Evolutionary conservation across 2,113 vertebrate genomes (phyloP), one percentile per base, ranked within the genome.

Genomic region (Ceuthmochares aereus): DNA sequence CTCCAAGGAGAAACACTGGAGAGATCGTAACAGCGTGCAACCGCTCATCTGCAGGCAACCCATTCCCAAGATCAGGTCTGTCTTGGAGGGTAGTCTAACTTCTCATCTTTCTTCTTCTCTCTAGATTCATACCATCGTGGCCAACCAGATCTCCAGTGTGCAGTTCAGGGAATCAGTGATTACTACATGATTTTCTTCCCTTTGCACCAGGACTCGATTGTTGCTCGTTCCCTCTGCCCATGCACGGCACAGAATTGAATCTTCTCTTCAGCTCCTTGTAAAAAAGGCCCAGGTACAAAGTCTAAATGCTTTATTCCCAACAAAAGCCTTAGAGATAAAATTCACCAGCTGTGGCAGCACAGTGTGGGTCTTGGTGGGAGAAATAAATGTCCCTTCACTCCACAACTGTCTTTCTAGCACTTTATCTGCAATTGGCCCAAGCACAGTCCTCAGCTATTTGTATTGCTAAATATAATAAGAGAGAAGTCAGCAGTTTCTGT

Each of bases 251-350:
- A 81, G 93, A 97, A 97, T 94, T 90, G 95, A 95, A 95, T 97
- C 93, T 95, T 94, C 94, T 93, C 72, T 85, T 87, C 29, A 43
- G 80, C 63, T 95, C 47, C 90, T 85, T 80, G 88, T 93, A 96
- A 96, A 83, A 83, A 87, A 90, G 95, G 86, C 73, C 93, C 87
- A 79, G 91, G 84, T 76, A 90, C 91, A 94, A 94, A 96, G 88
- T 96, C 97, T 97, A 96, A 97, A 96, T 87, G 89, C 93, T 97
- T 97, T 97, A 93, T 97, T 96, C 95, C 90, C 29, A 52, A 95
- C 92, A 96, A 97, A 86, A 95, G 95, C 96, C 80, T 91, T 16
- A 82, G 82, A 97, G 97, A 97, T 97, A 97, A 97, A 95, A 96
- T 96, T 97, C 94, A 58, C 94, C 89, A 70, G 93, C 81, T 75